Evolutionary conservation across 1,140 invertebrate genomes (phyloP), one percentile per base, ranked within the genome.

Genomic region (Bombus ignitus): DNA sequence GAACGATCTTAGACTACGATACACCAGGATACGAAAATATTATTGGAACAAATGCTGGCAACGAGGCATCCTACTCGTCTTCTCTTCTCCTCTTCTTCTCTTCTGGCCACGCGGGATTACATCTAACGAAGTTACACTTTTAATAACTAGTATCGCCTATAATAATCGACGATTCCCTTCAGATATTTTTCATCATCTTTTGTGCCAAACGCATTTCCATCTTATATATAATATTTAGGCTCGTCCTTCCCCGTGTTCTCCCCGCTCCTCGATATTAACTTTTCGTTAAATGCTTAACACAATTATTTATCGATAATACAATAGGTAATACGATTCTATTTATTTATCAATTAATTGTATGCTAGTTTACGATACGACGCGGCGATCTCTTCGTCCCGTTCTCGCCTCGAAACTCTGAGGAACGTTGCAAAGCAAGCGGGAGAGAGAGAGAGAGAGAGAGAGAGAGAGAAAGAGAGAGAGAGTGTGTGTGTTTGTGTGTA

Each of bases 251-350:
- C 73, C 72, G 28, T 37, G 18, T 47, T 53, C 35, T 59, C 35
- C 53, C 57, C 68, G 28, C 35, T 80, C 77, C 83, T 72, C 76
- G 76, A 80, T 42, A 72, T 80, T 80, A 80, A 78, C 71, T 66
- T 47, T 65, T 68, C 83, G 77, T 85, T 62, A 80, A 80, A 85
- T 85, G 83, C 83, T 85, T 80, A 85, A 79, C 83, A 73, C 83
- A 77, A 85, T 68, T 85, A 85, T 53, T 72, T 75, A 75, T 83
- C 81, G 68, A 80, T 85, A 85, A 80, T 85, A 85, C 77, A 80
- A 73, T 85, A 80, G 68, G 15, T 85, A 84, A 72, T 85, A 85
- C 83, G 77, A 80, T 85, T 80, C 83, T 85, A 85, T 85, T 81
- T 72, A 85, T 80, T 72, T 42, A 71, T 85, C 59, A 44, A 66